These are phyloP conservation scores for Sebastes iracundus DNA, from an alignment of 2,797 vertebrate species.

Conservation along the genomic window DNA sequence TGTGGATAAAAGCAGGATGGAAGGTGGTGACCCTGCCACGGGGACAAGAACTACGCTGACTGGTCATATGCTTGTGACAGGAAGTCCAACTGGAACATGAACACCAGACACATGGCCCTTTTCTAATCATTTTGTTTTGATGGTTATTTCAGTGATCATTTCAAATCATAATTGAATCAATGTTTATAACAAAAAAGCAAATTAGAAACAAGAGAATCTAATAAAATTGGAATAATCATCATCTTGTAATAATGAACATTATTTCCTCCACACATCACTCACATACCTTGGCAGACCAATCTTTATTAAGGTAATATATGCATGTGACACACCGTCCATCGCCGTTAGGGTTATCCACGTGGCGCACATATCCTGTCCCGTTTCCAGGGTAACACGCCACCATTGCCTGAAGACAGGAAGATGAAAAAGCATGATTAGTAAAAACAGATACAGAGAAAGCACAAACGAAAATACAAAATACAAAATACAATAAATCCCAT, in stretches of 20 bases:
- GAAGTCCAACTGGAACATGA: background rate
- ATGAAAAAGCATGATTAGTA: conserved; percentile 42
- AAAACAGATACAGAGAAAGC: conserved; percentile 22
- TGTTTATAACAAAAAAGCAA: background rate
- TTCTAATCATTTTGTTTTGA: background rate
- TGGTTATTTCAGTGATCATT: background rate
- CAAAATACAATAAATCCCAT: too few relatives aligned
- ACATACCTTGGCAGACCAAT: conserved; percentile 94
- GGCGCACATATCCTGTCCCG: conserved; percentile 94
- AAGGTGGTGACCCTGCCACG: background rate
- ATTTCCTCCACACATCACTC: background rate
- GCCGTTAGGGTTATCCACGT: conserved; percentile 95
- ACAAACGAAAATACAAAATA: background rate
- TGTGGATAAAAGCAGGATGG: background rate
- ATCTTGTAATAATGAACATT: background rate
- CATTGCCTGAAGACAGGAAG: conserved; percentile 87
- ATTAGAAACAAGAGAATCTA: background rate
- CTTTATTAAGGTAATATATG: conserved; percentile 99
- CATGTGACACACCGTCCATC: conserved; percentile 96
- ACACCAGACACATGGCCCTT: background rate
- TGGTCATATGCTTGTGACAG: background rate
- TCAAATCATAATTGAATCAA: background rate
- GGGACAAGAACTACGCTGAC: background rate
- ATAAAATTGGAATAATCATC: background rate
- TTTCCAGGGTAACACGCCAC: conserved; percentile 97